Base-by-base conservation (phyloP, 2,888 invertebrate species). In the Cheilosia soror region DNA sequence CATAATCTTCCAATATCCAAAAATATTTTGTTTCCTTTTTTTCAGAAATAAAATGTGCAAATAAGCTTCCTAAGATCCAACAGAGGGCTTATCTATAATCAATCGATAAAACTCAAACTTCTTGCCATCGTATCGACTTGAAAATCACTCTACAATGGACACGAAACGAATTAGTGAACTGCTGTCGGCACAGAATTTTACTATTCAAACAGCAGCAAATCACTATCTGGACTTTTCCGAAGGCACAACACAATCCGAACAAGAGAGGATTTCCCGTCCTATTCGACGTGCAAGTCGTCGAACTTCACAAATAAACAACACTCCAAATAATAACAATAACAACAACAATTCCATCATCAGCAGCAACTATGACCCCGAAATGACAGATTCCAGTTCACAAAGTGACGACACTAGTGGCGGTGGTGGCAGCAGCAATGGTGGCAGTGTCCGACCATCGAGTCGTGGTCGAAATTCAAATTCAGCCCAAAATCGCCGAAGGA, bases 401-500 rank as follows among this genome's bases (percentile, higher is more conserved):
- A 92, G 92, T 87, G 92, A 92, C 87, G 92, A 92, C 80, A 92
- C 92, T 7, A 92, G 92, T 73, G 92, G 92, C 33, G 92, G 92
- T 6, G 92, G 92, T 7, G 91, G 91, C 68, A 90, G 91, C 89
- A 91, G 91, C 87, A 91, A 91, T 66, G 91, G 91, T 25, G 91
- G 91, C 63, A 89, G 90, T 87, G 88, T 89, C 33, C 88, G 90
- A 5, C 89, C 91, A 40, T 90, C 90, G 6, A 90, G 90, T 44
- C 90, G 90, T 4, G 90, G 90, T n/a, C 88, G 91, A 29, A 90
- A 90, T 44, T 88, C 89, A 2, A 87, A 87, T 25, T 87, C 89
- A 55, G 87, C 91, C 77, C 90, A 93, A 49, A 93, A 93, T 73
- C 92, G 95, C n/a, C 93, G 96, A 88, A 94, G 96, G 88, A 95